These are phyloP conservation scores for Aleiodes leptofemur DNA, from an alignment of 2,888 invertebrate genomes.

Conservation along the genomic window DNA sequence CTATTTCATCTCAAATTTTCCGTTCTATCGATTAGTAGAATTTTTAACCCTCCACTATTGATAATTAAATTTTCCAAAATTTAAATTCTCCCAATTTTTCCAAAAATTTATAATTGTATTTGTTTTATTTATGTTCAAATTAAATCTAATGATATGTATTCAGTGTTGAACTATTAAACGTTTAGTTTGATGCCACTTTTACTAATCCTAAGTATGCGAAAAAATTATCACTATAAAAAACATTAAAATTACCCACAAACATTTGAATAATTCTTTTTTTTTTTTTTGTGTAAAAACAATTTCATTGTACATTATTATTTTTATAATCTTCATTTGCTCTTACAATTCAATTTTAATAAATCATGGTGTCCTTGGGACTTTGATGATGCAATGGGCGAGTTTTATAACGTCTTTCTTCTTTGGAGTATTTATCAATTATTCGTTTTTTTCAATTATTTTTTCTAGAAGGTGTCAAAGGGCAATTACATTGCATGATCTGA, in stretches of 20 bases:
- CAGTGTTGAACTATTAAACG: conserved; percentile 66
- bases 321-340: neutral
- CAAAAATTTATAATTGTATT: conserved; percentile 18
- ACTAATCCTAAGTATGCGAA: conserved; percentile 23
- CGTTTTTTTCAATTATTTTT: neutral
- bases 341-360: conserved; percentile 12
- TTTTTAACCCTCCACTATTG: neutral
- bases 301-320: conserved; percentile 30
- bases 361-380: conserved; percentile 33
- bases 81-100: conserved; percentile 5
- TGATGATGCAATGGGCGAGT: conserved; percentile 19
- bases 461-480: conserved; percentile 48
- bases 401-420: neutral
- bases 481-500: conserved; percentile 54
- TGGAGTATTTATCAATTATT: conserved; percentile 5
- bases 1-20: neutral
- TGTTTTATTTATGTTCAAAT: conserved; percentile 16
- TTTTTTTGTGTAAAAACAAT: conserved; percentile 25
- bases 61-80: neutral
- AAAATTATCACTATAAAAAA: conserved; percentile 26
- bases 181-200: conserved; percentile 63
- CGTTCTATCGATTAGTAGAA: neutral
- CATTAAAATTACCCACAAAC: conserved; percentile 36
- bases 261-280: conserved; percentile 14
- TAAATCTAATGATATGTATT: conserved; percentile 69